phyloP scores from a whole-genome alignment of 2,888 invertebrate species.

The Agrotis clavis region DNA sequence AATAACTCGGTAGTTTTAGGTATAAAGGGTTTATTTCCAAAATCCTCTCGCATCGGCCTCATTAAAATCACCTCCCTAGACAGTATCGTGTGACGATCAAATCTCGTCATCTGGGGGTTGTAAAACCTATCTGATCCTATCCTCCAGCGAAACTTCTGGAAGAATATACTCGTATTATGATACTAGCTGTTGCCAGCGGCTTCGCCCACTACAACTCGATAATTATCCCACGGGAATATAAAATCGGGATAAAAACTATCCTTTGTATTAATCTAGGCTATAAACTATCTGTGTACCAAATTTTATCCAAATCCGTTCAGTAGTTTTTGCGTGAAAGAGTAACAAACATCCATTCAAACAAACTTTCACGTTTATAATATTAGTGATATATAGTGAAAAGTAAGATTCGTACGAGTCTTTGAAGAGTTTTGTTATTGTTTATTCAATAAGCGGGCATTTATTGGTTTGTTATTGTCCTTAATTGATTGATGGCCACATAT shows the following conservation, averaged over 20 bases:
- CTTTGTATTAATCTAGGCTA: no score
- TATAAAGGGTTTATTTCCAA: conserved; percentile 22
- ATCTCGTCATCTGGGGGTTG: conserved; percentile 67
- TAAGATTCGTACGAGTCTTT: no score
- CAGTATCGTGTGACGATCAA: conserved; percentile 79
- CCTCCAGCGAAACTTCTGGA: conserved; percentile 8
- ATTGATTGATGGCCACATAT: conserved; percentile 20
- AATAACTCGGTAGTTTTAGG: neutral
- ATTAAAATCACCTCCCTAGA: conserved; percentile 75
- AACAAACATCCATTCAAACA: no score
- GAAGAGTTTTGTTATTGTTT: neutral
- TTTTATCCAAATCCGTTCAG: no score
- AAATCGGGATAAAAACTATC: no score
- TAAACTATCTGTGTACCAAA: no score
- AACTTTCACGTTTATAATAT: no score
- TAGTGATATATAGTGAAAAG: no score
- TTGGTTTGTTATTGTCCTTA: conserved; percentile 16
- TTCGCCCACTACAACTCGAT: no score
- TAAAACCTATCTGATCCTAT: conserved; percentile 68
- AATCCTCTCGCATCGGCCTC: conserved; percentile 69
- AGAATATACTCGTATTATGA: neutral
- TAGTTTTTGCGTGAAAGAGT: no score
- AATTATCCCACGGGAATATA: no score
- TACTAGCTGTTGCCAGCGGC: no score
- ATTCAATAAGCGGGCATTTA: conserved; percentile 15